A percentile compares a stretch with the other conserved stretches of the same genome.
Conservation (phyloP, 2,888 invertebrate genomes). For the Psylliodes chrysocephalus region DNA sequence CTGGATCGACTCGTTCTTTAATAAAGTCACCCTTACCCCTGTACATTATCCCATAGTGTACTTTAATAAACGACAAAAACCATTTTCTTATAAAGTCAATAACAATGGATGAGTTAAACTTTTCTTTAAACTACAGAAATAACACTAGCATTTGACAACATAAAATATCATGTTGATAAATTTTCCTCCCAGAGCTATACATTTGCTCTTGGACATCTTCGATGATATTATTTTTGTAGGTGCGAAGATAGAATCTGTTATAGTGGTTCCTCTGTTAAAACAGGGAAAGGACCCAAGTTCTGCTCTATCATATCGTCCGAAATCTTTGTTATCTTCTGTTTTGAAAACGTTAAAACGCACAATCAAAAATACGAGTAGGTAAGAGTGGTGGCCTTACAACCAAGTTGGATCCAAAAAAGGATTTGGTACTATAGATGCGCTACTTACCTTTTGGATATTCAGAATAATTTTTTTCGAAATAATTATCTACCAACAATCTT, state of each 20-base stretch:
- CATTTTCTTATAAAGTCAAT: neutral
- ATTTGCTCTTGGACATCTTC: neutral
- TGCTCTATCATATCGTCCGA: conserved; percentile 17
- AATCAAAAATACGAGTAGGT: conserved; percentile 1
- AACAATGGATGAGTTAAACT: neutral
- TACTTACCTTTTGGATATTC: neutral
- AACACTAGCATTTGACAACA: no score
- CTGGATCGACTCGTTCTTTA: neutral
- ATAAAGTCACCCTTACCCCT: neutral
- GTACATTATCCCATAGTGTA: neutral
- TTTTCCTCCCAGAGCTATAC: neutral
- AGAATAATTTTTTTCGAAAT: neutral
- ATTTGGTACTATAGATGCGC: neutral
- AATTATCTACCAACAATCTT: no score
- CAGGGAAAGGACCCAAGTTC: no score
- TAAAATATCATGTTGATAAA: neutral
- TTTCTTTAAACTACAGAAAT: no score
- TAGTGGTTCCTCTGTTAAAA: conserved; percentile 13
- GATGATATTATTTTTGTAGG: neutral
- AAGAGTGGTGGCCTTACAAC: neutral
- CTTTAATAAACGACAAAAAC: neutral
- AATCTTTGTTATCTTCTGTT: conserved; percentile 5
- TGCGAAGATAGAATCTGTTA: neutral
- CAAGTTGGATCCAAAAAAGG: conserved; percentile 2
- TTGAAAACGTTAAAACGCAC: conserved; percentile 3